These are phyloP conservation scores for Galagoides demidoff DNA, from an alignment of 2,797 vertebrate genomes.

Conservation along the genomic window DNA sequence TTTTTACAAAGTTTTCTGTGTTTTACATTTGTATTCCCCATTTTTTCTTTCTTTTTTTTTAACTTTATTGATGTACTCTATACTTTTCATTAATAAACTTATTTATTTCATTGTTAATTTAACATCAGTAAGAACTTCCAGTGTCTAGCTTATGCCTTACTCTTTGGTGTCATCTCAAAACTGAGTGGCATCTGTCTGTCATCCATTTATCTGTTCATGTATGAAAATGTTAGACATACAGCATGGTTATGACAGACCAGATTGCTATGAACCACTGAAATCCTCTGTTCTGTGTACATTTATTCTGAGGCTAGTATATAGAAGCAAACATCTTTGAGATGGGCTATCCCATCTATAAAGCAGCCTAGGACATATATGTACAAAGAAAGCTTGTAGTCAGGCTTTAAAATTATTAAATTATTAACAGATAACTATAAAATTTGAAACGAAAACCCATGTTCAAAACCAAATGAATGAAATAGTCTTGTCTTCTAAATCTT, in stretches of 20 bases:
- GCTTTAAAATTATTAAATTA: neutral
- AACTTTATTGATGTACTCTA: conserved; percentile 6
- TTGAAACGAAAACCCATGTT: conserved; percentile 29
- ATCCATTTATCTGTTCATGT: neutral
- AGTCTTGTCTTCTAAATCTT: conserved; percentile 25
- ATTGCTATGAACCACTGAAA: neutral
- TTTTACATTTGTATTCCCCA: conserved; percentile 27
- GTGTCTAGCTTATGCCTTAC: neutral
- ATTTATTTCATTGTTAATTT: conserved; percentile 46
- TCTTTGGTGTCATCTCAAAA: conserved; percentile 46
- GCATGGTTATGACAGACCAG: neutral
- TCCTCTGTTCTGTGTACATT: neutral
- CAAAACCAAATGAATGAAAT: conserved; percentile 39
- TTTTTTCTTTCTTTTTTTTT: conserved; percentile 34
- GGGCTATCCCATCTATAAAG: neutral
- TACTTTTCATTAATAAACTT: conserved; percentile 57
- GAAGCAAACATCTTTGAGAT: neutral
- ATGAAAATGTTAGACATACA: neutral
- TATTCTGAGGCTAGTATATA: neutral
- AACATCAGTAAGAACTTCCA: conserved; percentile 39
- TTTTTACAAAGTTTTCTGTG: conserved; percentile 33
- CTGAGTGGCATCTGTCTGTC: neutral
- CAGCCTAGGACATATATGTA: neutral
- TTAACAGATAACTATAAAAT: conserved; percentile 5
- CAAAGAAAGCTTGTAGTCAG: neutral